Evolutionary conservation across 2,888 invertebrate genomes (phyloP).

Genomic region (Cryptus viduatorius): DNA sequence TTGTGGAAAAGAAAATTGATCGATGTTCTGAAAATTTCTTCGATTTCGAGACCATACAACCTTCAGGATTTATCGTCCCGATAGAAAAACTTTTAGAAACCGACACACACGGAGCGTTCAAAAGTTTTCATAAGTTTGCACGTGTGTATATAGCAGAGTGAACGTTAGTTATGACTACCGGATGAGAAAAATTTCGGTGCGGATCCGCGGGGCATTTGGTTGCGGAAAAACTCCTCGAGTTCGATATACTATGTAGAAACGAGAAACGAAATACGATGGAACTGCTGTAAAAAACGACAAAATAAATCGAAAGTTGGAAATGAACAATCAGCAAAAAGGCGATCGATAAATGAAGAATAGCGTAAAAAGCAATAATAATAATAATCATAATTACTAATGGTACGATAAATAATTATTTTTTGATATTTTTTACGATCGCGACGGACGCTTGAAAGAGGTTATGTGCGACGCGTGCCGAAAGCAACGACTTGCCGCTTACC

Average conservation of each 20-base stretch:
- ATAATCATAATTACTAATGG: too few relatives aligned
- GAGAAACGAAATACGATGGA: not conserved
- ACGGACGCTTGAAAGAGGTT: not conserved
- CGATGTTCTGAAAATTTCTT: not conserved
- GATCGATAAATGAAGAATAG: not conserved
- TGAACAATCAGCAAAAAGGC: not conserved
- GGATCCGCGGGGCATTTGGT: conserved; percentile 1
- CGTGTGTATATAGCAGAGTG: not conserved
- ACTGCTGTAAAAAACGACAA: not conserved
- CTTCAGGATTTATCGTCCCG: not conserved
- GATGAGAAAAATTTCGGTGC: conserved; percentile 17
- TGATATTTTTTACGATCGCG: too few relatives aligned
- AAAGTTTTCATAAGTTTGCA: conserved; percentile 4
- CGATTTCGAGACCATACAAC: not conserved
- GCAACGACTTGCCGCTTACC: not conserved
- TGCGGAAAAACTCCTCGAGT: not conserved
- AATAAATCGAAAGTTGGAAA: not conserved
- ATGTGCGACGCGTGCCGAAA: not conserved
- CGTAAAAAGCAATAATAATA: too few relatives aligned
- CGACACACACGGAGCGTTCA: not conserved
- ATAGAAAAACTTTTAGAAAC: not conserved
- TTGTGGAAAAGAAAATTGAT: not conserved
- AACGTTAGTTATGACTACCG: conserved; percentile 14
- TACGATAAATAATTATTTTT: too few relatives aligned
- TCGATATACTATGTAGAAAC: not conserved